Percentiles rank a stretch among this genome's conserved stretches.
Conservation (phyloP, 2,888 invertebrate genomes). For the Nephrotoma guestfalica region DNA sequence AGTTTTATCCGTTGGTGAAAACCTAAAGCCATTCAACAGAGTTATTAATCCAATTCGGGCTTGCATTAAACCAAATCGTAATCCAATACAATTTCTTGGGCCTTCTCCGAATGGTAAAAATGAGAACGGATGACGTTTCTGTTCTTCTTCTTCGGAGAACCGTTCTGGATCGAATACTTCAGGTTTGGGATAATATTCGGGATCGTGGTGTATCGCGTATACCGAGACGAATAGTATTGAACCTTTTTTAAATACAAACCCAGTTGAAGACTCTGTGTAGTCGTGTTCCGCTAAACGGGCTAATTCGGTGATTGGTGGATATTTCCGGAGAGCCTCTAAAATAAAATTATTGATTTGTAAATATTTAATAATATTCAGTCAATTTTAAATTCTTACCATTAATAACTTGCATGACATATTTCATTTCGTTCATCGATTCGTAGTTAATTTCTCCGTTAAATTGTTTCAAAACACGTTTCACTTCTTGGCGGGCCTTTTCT, state of each 20-base stretch:
- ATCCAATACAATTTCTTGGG: conserved; percentile 30
- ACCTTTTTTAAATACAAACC: conserved; percentile 35
- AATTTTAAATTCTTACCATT: conserved; percentile 19
- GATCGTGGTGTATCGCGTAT: conserved; percentile 44
- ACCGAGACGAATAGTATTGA: conserved; percentile 39
- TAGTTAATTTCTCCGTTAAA: conserved; percentile 27
- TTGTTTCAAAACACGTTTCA: conserved; percentile 22
- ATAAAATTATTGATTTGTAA: background rate
- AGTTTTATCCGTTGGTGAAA: background rate
- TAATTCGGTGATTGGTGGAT: conserved; percentile 35
- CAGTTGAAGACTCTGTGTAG: conserved; percentile 33
- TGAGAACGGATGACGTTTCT: conserved; percentile 25
- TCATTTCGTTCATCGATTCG: conserved; percentile 30
- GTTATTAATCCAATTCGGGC: conserved; percentile 12
- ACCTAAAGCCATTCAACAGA: conserved; percentile 8
- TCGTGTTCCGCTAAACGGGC: conserved; percentile 33
- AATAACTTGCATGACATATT: conserved; percentile 32
- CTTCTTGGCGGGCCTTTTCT: conserved; percentile 24
- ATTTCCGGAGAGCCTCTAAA: conserved; percentile 39
- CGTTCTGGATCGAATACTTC: conserved; percentile 45
- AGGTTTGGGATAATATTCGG: conserved; percentile 43
- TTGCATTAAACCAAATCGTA: conserved; percentile 24
- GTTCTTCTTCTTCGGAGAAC: conserved; percentile 38
- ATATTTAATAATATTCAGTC: background rate
- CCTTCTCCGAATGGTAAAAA: conserved; percentile 34